phyloP scores from a whole-genome alignment of 2,113 vertebrate genomes.

The Todiramphus chloris region DNA sequence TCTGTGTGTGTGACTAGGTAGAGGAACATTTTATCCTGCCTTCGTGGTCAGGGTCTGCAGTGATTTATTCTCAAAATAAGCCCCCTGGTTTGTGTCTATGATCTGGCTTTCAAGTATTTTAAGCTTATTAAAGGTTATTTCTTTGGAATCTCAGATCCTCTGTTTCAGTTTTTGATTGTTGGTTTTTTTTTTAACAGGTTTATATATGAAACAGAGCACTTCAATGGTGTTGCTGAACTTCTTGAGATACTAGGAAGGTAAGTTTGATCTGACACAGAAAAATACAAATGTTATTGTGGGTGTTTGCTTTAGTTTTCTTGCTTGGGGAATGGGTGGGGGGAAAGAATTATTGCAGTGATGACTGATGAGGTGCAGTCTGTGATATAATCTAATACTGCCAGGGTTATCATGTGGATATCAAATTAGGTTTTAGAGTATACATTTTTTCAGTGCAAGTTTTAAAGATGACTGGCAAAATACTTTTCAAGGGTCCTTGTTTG shows the following conservation, averaged over 20 bases:
- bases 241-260: slow-evolving; percentile 87
- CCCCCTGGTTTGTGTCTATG: neutral
- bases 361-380: neutral
- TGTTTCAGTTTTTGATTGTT: neutral
- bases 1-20: neutral
- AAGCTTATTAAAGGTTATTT: neutral
- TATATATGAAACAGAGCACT: slow-evolving; percentile 88
- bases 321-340: neutral
- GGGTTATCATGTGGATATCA: neutral
- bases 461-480: neutral
- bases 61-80: neutral
- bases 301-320: slow-evolving; percentile 21
- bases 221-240: slow-evolving; percentile 86
- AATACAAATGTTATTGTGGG: neutral
- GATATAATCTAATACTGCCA: neutral
- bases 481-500: neutral
- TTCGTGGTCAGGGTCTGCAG: neutral
- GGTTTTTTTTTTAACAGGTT: slow-evolving; percentile 69
- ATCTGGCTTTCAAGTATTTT: neutral
- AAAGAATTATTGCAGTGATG: neutral
- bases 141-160: neutral
- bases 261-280: slow-evolving; percentile 13
- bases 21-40: neutral
- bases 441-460: neutral
- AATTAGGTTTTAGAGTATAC: neutral